A percentile compares a stretch with the other conserved stretches of the same genome.
These are phyloP conservation scores for Chrysodeixis includens DNA, from an alignment of 2,888 invertebrate genomes.

Conservation along the genomic window DNA sequence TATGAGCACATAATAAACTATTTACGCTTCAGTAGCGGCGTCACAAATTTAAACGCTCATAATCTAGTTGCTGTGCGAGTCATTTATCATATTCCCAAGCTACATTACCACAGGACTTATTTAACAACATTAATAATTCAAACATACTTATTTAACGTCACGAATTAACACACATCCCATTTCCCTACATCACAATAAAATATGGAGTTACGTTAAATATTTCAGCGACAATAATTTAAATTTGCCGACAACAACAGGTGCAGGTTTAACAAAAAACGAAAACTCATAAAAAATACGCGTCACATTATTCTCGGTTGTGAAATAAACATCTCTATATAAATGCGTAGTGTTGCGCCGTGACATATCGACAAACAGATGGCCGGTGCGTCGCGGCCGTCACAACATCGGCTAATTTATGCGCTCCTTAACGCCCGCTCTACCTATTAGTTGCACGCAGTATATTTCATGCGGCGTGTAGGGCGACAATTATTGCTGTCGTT, in stretches of 20 bases:
- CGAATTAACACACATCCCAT: slow-evolving; percentile 41
- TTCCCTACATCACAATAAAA: slow-evolving; percentile 46
- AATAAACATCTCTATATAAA: slow-evolving; percentile 72
- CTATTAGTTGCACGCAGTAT: slow-evolving; percentile 87
- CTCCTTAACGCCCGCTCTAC: slow-evolving; percentile 87
- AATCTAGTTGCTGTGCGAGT: slow-evolving; percentile 34
- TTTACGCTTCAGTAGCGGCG: slow-evolving; percentile 1
- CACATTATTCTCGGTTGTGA: slow-evolving; percentile 48
- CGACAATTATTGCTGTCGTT: slow-evolving; percentile 69
- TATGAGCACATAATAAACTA: slow-evolving; percentile 22
- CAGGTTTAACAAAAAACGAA: slow-evolving; percentile 36
- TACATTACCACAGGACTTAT: slow-evolving; percentile 29
- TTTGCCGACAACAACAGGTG: slow-evolving; percentile 53
- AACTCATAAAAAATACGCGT: slow-evolving; percentile 51
- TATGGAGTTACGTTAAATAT: slow-evolving; percentile 42
- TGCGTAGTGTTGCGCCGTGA: slow-evolving; percentile 78
- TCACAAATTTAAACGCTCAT: slow-evolving; percentile 29
- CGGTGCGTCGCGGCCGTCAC: slow-evolving; percentile 81
- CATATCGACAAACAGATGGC: slow-evolving; percentile 89
- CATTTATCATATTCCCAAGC: slow-evolving; percentile 47
- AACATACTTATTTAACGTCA: slow-evolving; percentile 33
- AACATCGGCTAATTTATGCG: slow-evolving; percentile 88
- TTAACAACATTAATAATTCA: slow-evolving; percentile 44
- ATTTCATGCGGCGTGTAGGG: slow-evolving; percentile 78
- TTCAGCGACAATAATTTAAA: slow-evolving; percentile 49